Conservation (phyloP, 35 echinoderm and acorn worm genomes). For the Apostichopus parvimensis region DNA sequence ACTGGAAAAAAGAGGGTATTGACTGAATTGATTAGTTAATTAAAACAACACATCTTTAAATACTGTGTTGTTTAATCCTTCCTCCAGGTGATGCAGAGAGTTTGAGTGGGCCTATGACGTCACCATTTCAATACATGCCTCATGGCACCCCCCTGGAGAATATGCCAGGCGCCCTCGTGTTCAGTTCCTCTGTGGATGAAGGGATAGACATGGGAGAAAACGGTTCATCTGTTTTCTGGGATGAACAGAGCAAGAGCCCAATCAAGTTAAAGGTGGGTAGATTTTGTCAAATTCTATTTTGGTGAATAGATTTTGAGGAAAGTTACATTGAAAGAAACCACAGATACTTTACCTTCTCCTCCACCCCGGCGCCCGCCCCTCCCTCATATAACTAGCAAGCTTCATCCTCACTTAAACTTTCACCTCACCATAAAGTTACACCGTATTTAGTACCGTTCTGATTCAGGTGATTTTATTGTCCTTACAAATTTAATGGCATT, state of each 20-base stretch:
- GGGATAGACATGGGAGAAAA: conserved; percentile 81
- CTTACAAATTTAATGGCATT: too few species aligned
- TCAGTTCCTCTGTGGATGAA: conserved; percentile 79
- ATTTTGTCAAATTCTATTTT: too few species aligned
- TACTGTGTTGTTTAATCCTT: too few species aligned
- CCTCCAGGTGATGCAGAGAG: conserved; percentile 79
- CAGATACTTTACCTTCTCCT: neutral
- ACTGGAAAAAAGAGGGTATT: too few species aligned
- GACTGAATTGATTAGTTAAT: too few species aligned
- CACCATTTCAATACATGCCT: neutral
- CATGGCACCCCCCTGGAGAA: conserved; percentile 32
- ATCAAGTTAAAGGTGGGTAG: conserved; percentile 28
- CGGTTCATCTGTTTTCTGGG: conserved; percentile 31
- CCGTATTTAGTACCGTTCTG: too few species aligned
- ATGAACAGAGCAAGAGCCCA: conserved; percentile 11
- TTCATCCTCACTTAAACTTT: too few species aligned
- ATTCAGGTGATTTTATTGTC: too few species aligned
- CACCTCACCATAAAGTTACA: too few species aligned
- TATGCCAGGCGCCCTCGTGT: conserved; percentile 45
- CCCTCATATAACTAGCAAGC: neutral
- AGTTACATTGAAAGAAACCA: too few species aligned
- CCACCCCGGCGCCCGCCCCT: neutral
- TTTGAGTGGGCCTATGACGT: neutral
- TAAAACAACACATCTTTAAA: too few species aligned
- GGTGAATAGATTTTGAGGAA: too few species aligned